A percentile compares a stretch with the other conserved stretches of the same genome.
phyloP scores from a whole-genome alignment of 37 sponge, comb jelly and placozoan genomes.

The Theonella swinhoei region DNA sequence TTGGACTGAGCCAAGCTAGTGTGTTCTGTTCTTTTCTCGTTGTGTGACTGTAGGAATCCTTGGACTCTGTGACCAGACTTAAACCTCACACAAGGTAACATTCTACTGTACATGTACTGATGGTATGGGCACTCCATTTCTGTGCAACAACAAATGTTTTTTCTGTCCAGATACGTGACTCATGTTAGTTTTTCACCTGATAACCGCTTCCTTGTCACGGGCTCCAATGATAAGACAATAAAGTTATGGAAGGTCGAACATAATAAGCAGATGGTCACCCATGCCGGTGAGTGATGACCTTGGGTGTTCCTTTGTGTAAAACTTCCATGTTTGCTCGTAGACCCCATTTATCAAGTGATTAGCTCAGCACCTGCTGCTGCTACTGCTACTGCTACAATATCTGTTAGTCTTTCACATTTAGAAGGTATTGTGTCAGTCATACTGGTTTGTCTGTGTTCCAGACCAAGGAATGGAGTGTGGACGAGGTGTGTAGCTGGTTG shows the following conservation, averaged over 20 bases:
- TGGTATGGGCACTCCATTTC: not conserved
- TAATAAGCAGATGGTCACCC: not conserved
- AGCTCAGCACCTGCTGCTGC: too few species aligned
- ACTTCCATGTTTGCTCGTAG: too few species aligned
- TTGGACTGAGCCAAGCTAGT: too few species aligned
- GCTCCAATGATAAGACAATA: slow-evolving; percentile 67
- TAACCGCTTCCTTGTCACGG: slow-evolving; percentile 40
- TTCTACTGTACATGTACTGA: not conserved
- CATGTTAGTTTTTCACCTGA: slow-evolving; percentile 67
- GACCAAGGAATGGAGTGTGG: slow-evolving; percentile 19
- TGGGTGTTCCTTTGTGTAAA: too few species aligned
- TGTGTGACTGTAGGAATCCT: too few species aligned
- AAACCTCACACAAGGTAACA: slow-evolving; percentile 14
- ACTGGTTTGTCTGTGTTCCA: too few species aligned
- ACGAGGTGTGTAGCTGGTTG: slow-evolving; percentile 46
- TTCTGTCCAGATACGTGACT: slow-evolving; percentile 54
- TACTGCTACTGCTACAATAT: too few species aligned
- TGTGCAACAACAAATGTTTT: not conserved
- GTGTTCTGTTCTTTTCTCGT: too few species aligned
- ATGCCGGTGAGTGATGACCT: not conserved
- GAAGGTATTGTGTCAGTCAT: too few species aligned
- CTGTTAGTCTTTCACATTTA: too few species aligned
- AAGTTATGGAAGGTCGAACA: slow-evolving; percentile 50
- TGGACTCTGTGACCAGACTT: too few species aligned
- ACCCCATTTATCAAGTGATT: too few species aligned